These are phyloP conservation scores for Pyrrhia umbra DNA, from an alignment of 2,888 invertebrate genomes.

Conservation along the genomic window DNA sequence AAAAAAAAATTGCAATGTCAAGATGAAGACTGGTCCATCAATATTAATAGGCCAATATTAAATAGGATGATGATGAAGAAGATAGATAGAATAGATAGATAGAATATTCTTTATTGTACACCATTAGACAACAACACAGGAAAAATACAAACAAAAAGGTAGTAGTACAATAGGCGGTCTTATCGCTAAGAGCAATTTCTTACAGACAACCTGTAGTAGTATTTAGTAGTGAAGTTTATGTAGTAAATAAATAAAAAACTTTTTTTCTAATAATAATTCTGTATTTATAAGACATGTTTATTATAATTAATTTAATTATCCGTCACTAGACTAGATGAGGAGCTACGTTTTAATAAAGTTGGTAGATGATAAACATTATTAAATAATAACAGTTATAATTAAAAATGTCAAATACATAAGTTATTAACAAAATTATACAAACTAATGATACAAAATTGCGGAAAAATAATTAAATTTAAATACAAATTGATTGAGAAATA, in stretches of 20 bases:
- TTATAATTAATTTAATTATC: conserved; percentile 22
- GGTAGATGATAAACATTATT: conserved; percentile 21
- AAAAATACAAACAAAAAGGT: no score
- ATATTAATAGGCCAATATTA: no score
- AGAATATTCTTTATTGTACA: no score
- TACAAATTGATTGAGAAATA: conserved; percentile 3
- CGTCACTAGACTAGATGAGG: conserved; percentile 29
- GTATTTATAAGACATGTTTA: conserved; percentile 23
- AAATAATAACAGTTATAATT: not conserved
- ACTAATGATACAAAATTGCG: conserved; percentile 13
- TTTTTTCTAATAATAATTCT: conserved; percentile 5
- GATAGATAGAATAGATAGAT: no score
- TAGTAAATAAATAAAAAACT: conserved; percentile 11
- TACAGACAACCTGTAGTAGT: no score
- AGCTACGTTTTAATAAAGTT: conserved; percentile 26
- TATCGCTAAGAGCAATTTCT: no score
- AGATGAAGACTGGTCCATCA: no score
- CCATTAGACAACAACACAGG: no score
- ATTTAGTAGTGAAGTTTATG: no score
- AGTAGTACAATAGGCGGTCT: no score
- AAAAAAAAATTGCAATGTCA: no score
- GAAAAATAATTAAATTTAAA: not conserved
- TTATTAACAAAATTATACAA: conserved; percentile 8
- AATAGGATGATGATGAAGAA: no score
- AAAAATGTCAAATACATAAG: not conserved